Evolutionary conservation across 2,113 vertebrate species (phyloP).

Genomic region (Parus major): DNA sequence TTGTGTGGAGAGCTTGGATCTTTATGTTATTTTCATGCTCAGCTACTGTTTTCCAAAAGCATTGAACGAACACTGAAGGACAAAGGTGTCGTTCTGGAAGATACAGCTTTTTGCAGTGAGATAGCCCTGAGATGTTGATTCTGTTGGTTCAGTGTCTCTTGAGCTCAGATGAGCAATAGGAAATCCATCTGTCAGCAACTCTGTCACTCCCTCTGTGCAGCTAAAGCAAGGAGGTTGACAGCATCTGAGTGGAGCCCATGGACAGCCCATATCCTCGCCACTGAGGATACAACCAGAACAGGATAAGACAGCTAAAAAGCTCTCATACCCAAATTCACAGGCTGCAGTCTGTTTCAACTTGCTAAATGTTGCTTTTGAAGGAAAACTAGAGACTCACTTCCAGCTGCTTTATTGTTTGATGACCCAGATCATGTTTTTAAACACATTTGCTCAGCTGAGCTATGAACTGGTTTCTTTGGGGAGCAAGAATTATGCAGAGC

Average conservation of each 20-base stretch:
- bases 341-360: background rate
- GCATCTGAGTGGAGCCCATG: background rate
- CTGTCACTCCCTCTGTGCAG: background rate
- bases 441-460: background rate
- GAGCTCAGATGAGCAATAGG: background rate
- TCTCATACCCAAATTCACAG: background rate
- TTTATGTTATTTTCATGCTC: conserved; percentile 50
- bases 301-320: background rate
- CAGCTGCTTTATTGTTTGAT: background rate
- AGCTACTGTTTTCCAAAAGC: conserved; percentile 45
- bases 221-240: background rate
- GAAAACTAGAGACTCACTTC: background rate
- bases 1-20: background rate
- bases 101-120: background rate
- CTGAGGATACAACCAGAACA: background rate
- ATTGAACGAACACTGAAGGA: conserved; percentile 49
- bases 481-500: background rate
- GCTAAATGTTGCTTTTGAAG: background rate
- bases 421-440: background rate
- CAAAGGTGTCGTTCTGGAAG: conserved; percentile 59
- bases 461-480: background rate
- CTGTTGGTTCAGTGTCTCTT: conserved; percentile 69
- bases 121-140: conserved; percentile 23
- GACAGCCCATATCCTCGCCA: background rate
- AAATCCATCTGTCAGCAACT: conserved; percentile 38